phyloP scores from a whole-genome alignment of 30 jellyfish, hydroid and myxozoan species.

The Turritopsis dohrnii region DNA sequence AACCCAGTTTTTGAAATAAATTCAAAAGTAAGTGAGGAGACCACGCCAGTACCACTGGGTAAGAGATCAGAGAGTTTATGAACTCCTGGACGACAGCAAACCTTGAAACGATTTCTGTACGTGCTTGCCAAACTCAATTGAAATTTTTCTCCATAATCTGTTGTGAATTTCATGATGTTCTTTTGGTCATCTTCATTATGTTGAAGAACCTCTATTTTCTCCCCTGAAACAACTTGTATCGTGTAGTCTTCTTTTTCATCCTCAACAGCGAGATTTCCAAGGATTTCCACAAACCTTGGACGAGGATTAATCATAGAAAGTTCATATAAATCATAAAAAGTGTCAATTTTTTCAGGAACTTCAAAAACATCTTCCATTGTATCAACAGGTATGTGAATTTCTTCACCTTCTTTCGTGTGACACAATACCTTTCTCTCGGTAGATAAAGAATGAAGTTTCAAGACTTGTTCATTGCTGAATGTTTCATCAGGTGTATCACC shows the following conservation, averaged over 20 bases:
- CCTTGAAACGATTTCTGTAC: background rate
- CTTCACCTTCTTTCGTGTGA: conserved; percentile 31
- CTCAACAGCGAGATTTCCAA: conserved; percentile 52
- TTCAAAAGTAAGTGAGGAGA: background rate
- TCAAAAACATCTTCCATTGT: conserved; percentile 13
- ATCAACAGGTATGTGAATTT: conserved; percentile 57
- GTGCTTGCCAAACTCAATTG: background rate
- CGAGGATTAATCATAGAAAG: conserved; percentile 47
- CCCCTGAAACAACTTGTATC: background rate
- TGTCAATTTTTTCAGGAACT: background rate
- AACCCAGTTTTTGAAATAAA: background rate
- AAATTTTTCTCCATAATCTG: background rate
- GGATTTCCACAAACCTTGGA: conserved; percentile 62
- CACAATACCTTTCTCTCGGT: conserved; percentile 40
- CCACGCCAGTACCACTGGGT: background rate
- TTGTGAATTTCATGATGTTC: background rate
- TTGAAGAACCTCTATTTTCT: background rate
- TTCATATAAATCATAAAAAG: conserved; percentile 45
- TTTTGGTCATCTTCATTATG: background rate
- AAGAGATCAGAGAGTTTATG: background rate
- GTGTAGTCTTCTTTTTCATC: background rate
- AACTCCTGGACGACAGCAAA: background rate
- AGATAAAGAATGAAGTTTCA: conserved; percentile 56
- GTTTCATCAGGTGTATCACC: conserved; percentile 65
- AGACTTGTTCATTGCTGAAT: conserved; percentile 64